Percentiles rank a stretch among this genome's conserved stretches.
These are phyloP conservation scores for Panzeria rudis DNA, from an alignment of 2,888 invertebrate genomes.

Conservation along the genomic window DNA sequence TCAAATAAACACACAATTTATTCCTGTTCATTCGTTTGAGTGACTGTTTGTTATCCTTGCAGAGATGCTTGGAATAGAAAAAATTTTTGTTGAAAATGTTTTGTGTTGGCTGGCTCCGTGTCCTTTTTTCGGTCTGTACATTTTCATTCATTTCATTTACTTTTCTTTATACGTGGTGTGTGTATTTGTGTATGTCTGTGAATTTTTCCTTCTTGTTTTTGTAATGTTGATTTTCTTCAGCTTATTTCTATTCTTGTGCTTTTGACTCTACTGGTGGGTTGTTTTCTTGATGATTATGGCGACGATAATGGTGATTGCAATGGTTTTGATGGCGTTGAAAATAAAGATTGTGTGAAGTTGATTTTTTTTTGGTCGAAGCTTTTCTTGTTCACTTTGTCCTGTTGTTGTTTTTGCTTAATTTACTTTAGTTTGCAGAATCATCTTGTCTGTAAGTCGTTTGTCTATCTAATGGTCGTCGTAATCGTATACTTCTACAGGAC, in stretches of 20 bases:
- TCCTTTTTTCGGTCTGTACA: constrained; percentile 23
- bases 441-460: constrained; percentile 60
- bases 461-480: constrained; percentile 65
- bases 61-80: constrained; percentile 36
- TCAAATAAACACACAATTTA: constrained; percentile 36
- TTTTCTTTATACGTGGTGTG: constrained; percentile 1
- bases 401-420: constrained; percentile 31
- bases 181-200: constrained; percentile 28
- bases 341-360: constrained; percentile 81
- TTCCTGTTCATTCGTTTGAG: constrained; percentile 18
- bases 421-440: constrained; percentile 58
- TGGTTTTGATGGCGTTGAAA: constrained; percentile 83
- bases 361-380: constrained; percentile 64
- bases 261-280: constrained; percentile 82
- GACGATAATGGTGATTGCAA: constrained; percentile 83
- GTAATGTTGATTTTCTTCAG: constrained; percentile 23
- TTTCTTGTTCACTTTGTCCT: constrained; percentile 44
- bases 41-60: constrained; percentile 26
- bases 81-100: constrained; percentile 20
- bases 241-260: constrained; percentile 64
- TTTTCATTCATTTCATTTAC: constrained; percentile 43
- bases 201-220: constrained; percentile 53
- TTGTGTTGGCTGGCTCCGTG: constrained; percentile 38
- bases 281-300: constrained; percentile 83
- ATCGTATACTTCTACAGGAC: constrained; percentile 61